Conservation (phyloP, 2,113 vertebrate species). For the Camelus dromedarius region DNA sequence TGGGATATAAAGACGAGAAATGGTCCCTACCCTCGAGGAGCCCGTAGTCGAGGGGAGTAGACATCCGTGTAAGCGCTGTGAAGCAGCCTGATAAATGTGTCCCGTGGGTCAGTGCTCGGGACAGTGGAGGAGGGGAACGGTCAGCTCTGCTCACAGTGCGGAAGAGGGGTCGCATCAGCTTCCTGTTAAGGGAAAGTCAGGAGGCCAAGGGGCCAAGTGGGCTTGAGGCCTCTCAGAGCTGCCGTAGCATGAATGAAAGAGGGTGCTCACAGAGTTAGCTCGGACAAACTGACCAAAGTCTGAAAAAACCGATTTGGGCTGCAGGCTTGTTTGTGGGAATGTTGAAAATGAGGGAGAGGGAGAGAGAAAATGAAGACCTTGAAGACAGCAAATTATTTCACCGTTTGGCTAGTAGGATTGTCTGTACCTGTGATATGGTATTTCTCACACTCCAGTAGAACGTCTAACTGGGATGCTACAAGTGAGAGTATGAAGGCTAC, state of each 20-base stretch:
- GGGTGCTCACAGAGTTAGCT: not conserved
- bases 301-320: not conserved
- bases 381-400: not conserved
- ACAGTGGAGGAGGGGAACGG: not conserved
- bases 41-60: not conserved
- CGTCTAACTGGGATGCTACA: not conserved
- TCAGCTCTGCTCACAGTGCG: not conserved
- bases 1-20: constrained; percentile 1
- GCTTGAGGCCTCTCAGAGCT: not conserved
- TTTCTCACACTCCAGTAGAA: constrained; percentile 40
- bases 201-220: not conserved
- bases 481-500: not conserved
- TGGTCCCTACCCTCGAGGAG: constrained; percentile 41
- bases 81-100: not conserved
- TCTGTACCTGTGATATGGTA: not conserved
- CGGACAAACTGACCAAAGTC: not conserved
- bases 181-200: constrained; percentile 5
- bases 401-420: constrained; percentile 13
- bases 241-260: not conserved
- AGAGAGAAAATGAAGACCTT: constrained; percentile 27
- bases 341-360: constrained; percentile 44
- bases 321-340: not conserved
- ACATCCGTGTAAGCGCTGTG: not conserved
- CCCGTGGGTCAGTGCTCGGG: not conserved
- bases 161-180: not conserved